Base-by-base conservation (phyloP, 2,797 vertebrate species). In the Parauchenoglanis punctatus region DNA sequence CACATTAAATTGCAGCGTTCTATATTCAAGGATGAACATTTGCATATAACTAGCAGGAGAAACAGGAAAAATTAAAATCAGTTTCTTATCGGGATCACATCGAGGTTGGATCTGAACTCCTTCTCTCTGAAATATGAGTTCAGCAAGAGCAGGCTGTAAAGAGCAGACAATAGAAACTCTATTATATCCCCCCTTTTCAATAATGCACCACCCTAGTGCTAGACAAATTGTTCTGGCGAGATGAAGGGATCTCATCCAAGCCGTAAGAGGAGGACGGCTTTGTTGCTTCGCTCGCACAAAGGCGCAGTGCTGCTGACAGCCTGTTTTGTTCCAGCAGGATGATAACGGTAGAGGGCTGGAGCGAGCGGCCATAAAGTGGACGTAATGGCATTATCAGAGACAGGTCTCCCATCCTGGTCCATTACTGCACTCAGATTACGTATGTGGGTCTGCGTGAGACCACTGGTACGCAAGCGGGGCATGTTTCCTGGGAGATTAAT, bases 351-450 rank as follows among this genome's bases (percentile, higher is more conserved):
- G 49, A 90, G 88, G 85, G 88, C 86, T 86, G 54, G 89, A 87
- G 83, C n/a, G 68, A 84, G 88, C 68, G n/a, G 70, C 84, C 90
- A 89, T 73, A 90, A 91, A 94, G 92, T 91, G 92, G 91, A 89
- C 85, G 92, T 94, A 93, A 96, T 94, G 93, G 92, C 92, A 93
- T 93, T 93, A 94, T 94, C 90, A 94, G 90, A 93, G 88, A 82
- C 88, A 82, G 75, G 88, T 90, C 90, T 93, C 72, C 72, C 83
- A 83, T 81, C 85, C 89, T 88, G 89, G 18, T 85, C 86, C 89
- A 91, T 91, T 90, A 90, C 85, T 40, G 81, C 58, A 56, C 80
- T 90, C 86, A 84, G 87, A 91, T 91, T 91, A 89, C 44, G 78
- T 63, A 25, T 67, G 70, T 73, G 86, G 31, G 77, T 70, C 73